Base-by-base conservation (phyloP, 2,888 invertebrate genomes). In the Lasioglossum calceatum region DNA sequence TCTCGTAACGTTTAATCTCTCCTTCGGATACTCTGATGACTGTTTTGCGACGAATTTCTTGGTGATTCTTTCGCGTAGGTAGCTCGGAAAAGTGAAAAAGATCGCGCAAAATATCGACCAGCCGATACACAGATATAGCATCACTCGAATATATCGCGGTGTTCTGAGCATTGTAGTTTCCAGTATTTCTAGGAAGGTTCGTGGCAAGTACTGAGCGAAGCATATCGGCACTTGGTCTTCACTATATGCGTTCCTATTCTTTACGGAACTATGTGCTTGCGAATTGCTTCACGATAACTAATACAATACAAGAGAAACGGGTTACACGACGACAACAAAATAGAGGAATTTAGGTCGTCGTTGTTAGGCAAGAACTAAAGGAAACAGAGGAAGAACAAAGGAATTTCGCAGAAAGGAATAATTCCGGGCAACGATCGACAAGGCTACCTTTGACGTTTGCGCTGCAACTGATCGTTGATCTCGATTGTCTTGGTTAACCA, bases 401-500 rank as follows among this genome's bases (percentile, higher is more conserved):
- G 78, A 74, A 32, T n/a, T 74, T 61, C n/a, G 75, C 47, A n/a
- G 47, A 36, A 80, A 87, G 44, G 82, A 82, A 79, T 70, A 74
- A 32, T 77, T 78, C 75, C 58, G 71, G 39, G 10, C 75, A 81
- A 83, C 64, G 58, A 44, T 32, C 67, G 71, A 79, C 77, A 83
- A 85, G 75, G 82, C 77, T 87, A 85, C 86, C 81, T 80, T 84
- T 80, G 81, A 82, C 75, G 86, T 79, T 44, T 44, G 36, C 77
- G 50, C 61, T 81, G 83, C 77, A 81, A 87, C 85, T 87, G 84
- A 90, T 87, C 84, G 90, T 87, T 90, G 93, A 88, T 92, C 92
- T 79, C 93, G 93, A 93, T 93, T 93, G 89, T 93, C 93, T 93
- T 93, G 93, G 90, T 90, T 91, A 92, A 88, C 93, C 93, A 93